These are phyloP conservation scores for Peromyscus attwateri DNA, from an alignment of 2,797 vertebrate genomes.

Conservation along the genomic window DNA sequence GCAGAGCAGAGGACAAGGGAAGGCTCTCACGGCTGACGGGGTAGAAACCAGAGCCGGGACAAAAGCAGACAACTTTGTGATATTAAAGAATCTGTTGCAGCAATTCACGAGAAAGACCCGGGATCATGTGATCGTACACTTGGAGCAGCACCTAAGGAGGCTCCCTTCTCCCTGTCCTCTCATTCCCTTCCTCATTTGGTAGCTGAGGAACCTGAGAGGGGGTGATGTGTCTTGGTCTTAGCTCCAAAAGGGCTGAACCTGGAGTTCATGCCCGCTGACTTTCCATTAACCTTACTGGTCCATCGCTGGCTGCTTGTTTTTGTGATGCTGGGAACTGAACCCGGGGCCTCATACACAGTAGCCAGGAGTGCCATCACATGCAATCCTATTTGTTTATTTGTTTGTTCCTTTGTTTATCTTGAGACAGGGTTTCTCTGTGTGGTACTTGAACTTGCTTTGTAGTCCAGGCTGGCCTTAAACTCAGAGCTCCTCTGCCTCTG, in stretches of 20 bases:
- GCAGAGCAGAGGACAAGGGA: slow-evolving; percentile 11
- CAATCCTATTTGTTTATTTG: not conserved
- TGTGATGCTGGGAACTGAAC: not conserved
- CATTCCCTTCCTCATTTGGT: not conserved
- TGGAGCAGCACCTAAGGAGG: not conserved
- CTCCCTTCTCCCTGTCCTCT: not conserved
- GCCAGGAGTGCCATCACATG: not conserved
- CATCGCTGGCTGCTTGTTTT: not conserved
- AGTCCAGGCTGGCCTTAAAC: not conserved
- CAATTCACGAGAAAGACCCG: slow-evolving; percentile 2
- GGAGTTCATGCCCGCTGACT: not conserved
- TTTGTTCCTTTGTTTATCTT: too few relatives aligned
- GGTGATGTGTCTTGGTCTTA: not conserved
- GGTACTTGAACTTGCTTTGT: not conserved
- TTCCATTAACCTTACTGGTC: not conserved
- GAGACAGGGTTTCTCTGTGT: not conserved
- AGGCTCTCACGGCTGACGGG: not conserved
- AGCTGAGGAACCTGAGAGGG: not conserved
- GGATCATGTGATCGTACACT: not conserved
- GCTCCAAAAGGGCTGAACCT: not conserved
- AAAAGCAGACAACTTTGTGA: not conserved
- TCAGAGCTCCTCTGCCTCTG: not conserved
- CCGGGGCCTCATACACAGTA: not conserved
- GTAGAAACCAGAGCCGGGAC: slow-evolving; percentile 1
- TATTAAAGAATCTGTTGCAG: not conserved